Conservation (phyloP, 2,797 vertebrate species). For the Melanotaenia maccullochi region DNA sequence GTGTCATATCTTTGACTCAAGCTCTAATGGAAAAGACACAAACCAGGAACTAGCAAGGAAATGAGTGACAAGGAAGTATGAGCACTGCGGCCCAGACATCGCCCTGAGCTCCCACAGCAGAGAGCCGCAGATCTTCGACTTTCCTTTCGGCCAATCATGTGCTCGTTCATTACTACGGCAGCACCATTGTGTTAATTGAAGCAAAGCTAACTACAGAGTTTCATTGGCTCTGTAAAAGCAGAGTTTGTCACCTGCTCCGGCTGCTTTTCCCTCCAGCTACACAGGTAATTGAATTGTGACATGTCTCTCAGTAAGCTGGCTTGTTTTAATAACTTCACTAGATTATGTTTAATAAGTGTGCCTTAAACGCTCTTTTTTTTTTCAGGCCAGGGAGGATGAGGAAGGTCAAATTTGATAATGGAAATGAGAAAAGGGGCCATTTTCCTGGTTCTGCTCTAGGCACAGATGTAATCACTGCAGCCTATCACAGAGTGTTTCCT, state of each 20-base stretch:
- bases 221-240: slow-evolving; percentile 76
- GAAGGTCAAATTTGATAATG: slow-evolving; percentile 83
- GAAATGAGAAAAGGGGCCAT: slow-evolving; percentile 75
- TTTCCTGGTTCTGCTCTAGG: slow-evolving; percentile 68
- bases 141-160: slow-evolving; percentile 72
- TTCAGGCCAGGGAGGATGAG: slow-evolving; percentile 76
- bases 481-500: slow-evolving; percentile 57
- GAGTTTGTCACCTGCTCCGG: slow-evolving; percentile 71
- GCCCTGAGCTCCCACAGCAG: slow-evolving; percentile 68
- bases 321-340: slow-evolving; percentile 88
- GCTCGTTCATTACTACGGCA: slow-evolving; percentile 77
- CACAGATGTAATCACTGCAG: slow-evolving; percentile 77
- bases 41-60: slow-evolving; percentile 62
- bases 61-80: slow-evolving; percentile 73
- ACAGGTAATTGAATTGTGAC: slow-evolving; percentile 88
- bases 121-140: slow-evolving; percentile 68
- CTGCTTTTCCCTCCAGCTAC: slow-evolving; percentile 81
- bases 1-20: slow-evolving; percentile 67
- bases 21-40: slow-evolving; percentile 70
- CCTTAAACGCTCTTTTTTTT: slow-evolving; percentile 81
- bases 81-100: slow-evolving; percentile 68
- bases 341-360: slow-evolving; percentile 87
- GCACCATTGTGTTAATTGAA: slow-evolving; percentile 85
- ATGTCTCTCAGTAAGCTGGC: slow-evolving; percentile 82
- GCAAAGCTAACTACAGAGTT: slow-evolving; percentile 77